Conservation (phyloP, 2,113 vertebrate genomes). For the Anarhynchus alexandrinus region DNA sequence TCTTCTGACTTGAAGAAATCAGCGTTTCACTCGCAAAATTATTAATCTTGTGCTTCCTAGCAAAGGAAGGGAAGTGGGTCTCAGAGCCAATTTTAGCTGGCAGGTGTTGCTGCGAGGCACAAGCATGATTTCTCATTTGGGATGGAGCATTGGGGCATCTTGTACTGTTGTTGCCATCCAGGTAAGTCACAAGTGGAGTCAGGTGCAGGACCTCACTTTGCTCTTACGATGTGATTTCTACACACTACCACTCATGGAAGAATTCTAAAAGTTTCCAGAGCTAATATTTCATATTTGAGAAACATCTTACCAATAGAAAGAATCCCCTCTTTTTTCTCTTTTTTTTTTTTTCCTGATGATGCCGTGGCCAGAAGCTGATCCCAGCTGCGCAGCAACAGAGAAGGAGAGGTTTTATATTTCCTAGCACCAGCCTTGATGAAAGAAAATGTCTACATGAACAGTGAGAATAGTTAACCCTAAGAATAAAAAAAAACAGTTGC, state of each 20-base stretch:
- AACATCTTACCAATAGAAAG: background rate
- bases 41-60: background rate
- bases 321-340: background rate
- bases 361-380: background rate
- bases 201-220: background rate
- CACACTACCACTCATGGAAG: background rate
- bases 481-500: background rate
- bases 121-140: background rate
- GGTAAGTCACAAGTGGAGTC: background rate
- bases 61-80: background rate
- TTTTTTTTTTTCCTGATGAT: background rate
- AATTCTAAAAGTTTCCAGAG: background rate
- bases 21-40: fast-evolving
- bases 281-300: background rate
- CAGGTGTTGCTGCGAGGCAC: background rate
- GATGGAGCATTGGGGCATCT: background rate
- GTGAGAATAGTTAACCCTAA: background rate
- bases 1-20: background rate
- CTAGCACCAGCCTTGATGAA: background rate
- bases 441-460: background rate
- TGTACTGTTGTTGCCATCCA: background rate
- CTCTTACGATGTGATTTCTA: background rate
- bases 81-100: background rate
- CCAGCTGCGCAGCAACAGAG: background rate
- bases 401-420: background rate